Conservation (phyloP, 2,113 vertebrate genomes). For the zebrafish (Danio rerio) region DNA sequence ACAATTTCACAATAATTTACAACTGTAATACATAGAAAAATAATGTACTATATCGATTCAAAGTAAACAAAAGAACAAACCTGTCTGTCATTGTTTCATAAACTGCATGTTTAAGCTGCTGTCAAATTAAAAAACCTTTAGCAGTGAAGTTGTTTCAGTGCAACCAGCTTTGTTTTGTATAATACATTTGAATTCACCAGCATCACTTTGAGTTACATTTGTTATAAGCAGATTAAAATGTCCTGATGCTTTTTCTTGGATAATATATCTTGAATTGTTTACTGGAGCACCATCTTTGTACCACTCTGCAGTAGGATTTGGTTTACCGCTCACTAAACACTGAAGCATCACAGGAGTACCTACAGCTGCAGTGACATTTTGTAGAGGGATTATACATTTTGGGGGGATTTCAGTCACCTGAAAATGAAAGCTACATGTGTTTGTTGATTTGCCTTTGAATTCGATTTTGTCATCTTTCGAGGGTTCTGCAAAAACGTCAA, state of each 20-base stretch:
- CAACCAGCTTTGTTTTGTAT: constrained; percentile 85
- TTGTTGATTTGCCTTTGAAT: constrained; percentile 84
- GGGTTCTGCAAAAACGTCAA: constrained; percentile 84
- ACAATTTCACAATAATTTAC: constrained; percentile 41
- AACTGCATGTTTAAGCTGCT: background rate
- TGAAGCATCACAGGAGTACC: constrained; percentile 87
- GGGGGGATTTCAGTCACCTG: constrained; percentile 87
- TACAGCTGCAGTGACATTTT: constrained; percentile 79
- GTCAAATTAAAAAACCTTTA: constrained; percentile 81
- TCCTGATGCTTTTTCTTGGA: constrained; percentile 84
- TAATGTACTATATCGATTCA: background rate
- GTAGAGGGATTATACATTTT: constrained; percentile 84
- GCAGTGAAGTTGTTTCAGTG: constrained; percentile 80
- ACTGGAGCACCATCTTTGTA: constrained; percentile 84
- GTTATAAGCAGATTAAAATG: constrained; percentile 88
- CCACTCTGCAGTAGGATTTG: constrained; percentile 83
- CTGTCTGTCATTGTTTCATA: background rate
- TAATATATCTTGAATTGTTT: constrained; percentile 81
- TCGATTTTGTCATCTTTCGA: constrained; percentile 83
- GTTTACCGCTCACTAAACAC: constrained; percentile 88
- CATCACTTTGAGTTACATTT: constrained; percentile 80
- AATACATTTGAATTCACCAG: constrained; percentile 89
- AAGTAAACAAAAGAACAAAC: constrained; percentile 35
- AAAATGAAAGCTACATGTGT: constrained; percentile 90
- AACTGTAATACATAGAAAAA: constrained; percentile 28